Conservation (phyloP, 2,797 vertebrate genomes). For the Ceryle rudis region DNA sequence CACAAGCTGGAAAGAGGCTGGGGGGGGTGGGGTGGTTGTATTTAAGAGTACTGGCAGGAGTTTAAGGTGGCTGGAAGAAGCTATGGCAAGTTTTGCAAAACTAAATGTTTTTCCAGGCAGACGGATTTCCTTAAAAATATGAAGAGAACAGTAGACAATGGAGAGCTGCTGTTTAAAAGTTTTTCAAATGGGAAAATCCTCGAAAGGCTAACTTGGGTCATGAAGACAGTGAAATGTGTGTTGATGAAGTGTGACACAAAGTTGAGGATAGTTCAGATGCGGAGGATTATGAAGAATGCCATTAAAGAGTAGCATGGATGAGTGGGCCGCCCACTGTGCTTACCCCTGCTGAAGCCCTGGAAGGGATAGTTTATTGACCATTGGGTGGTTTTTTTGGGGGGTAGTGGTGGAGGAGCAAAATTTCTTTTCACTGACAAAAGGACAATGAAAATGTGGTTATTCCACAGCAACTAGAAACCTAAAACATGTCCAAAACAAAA, state of each 20-base stretch:
- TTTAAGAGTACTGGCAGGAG: neutral
- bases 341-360: neutral
- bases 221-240: neutral
- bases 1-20: neutral
- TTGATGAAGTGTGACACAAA: neutral
- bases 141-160: neutral
- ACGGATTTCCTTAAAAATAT: neutral
- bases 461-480: neutral
- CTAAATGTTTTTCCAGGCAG: neutral
- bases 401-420: neutral
- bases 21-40: too few relatives aligned
- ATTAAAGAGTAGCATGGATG: neutral
- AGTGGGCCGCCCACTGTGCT: neutral
- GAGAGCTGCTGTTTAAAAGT: neutral
- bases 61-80: neutral
- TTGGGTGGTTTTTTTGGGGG: accelerated
- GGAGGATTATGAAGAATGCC: neutral
- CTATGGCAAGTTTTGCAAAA: neutral
- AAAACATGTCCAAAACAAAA: neutral
- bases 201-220: neutral
- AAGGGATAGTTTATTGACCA: neutral
- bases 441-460: neutral
- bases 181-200: neutral
- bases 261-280: neutral
- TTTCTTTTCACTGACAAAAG: neutral